Evolutionary conservation across 2,797 vertebrate genomes (phyloP).

Genomic region (Hydrolagus colliei): DNA sequence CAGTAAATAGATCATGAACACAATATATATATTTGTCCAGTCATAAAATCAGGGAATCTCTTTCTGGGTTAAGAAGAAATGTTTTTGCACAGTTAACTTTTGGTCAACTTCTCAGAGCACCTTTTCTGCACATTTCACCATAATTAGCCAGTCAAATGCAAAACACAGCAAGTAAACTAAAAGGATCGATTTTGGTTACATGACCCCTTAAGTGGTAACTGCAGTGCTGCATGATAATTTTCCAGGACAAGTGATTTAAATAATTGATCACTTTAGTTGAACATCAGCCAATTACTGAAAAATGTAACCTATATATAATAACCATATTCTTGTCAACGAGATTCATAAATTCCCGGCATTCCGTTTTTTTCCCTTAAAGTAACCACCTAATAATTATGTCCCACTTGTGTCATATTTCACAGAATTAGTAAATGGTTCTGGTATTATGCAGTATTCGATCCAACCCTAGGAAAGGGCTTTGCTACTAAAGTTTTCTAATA

Average conservation of each 20-base stretch:
- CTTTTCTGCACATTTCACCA: not conserved
- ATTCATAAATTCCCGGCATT: too few relatives aligned
- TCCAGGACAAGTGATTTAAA: too few relatives aligned
- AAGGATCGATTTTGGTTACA: not conserved
- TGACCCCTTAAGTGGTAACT: not conserved
- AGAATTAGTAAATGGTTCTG: not conserved
- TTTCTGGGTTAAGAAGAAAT: not conserved
- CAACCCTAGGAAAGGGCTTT: too few relatives aligned
- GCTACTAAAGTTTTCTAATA: not conserved
- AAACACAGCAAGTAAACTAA: not conserved
- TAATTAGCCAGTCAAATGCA: not conserved
- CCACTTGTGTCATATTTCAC: not conserved
- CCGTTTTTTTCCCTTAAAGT: too few relatives aligned
- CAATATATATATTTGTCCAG: not conserved
- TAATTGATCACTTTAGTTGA: too few relatives aligned
- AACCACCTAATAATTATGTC: not conserved
- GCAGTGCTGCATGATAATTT: not conserved
- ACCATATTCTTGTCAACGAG: too few relatives aligned
- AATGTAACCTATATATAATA: too few relatives aligned
- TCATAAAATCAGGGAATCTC: not conserved
- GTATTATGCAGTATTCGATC: too few relatives aligned
- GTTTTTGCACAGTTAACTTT: not conserved
- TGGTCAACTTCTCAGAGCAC: not conserved
- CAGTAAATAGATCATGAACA: not conserved
- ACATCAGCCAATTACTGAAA: too few relatives aligned